These are phyloP conservation scores for Hydropsyche tenuis DNA, from an alignment of 1,140 invertebrate genomes.

Conservation along the genomic window DNA sequence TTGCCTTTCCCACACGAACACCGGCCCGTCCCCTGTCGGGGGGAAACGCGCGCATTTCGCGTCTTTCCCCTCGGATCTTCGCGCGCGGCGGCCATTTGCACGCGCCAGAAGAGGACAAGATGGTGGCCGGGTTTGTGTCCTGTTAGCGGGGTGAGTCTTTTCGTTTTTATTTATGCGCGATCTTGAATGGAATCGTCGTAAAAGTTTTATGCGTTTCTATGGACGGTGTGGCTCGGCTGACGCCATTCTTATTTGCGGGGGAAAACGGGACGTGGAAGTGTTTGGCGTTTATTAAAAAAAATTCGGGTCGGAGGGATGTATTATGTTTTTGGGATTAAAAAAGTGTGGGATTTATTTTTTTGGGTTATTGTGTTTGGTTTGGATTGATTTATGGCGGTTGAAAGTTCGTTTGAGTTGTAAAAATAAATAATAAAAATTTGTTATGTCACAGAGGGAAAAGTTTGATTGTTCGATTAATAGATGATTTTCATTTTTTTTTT, in stretches of 20 bases:
- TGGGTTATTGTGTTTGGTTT: too few species aligned
- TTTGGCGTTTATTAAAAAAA: background rate
- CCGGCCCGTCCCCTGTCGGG: background rate
- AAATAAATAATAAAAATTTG: too few species aligned
- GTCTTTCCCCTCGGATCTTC: background rate
- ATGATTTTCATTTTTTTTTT: too few species aligned
- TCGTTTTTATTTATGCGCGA: slow-evolving; percentile 25
- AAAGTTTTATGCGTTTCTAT: slow-evolving; percentile 15
- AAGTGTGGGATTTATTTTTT: too few species aligned
- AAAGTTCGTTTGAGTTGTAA: too few species aligned
- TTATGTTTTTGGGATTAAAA: too few species aligned
- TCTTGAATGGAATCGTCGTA: slow-evolving; percentile 25
- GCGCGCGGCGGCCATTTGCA: background rate
- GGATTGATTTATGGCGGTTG: too few species aligned
- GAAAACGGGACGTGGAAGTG: too few species aligned
- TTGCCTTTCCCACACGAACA: slow-evolving; percentile 30
- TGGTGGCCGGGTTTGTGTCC: background rate
- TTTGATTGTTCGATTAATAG: too few species aligned
- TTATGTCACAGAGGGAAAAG: too few species aligned
- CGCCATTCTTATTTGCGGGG: slow-evolving; percentile 17
- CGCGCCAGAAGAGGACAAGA: background rate
- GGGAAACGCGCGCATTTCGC: background rate
- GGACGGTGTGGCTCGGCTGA: background rate
- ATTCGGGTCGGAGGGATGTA: too few species aligned
- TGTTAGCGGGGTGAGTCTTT: background rate